phyloP scores from a whole-genome alignment of 2,888 invertebrate species.

The Drosophila percnosoma region DNA sequence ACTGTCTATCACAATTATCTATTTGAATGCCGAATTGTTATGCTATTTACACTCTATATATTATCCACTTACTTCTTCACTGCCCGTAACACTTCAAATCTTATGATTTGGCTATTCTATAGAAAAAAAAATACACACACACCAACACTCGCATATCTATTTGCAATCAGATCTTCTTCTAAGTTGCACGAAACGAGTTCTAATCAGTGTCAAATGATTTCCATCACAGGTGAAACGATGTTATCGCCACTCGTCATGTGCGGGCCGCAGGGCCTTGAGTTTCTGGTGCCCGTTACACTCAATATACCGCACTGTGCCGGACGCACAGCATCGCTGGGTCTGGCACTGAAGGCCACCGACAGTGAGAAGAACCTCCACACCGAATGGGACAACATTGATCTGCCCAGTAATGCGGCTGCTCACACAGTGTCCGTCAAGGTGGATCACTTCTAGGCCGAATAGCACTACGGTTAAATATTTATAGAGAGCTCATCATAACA shows the following conservation, averaged over 20 bases:
- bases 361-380: constrained; percentile 93
- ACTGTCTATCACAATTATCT: not conserved
- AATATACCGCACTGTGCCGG: constrained; percentile 95
- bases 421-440: constrained; percentile 96
- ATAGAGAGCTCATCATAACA: constrained; percentile 23
- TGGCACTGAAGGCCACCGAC: constrained; percentile 92
- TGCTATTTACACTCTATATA: constrained; percentile 9
- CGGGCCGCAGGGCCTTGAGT: constrained; percentile 96
- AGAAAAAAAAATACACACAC: constrained; percentile 25
- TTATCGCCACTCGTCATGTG: constrained; percentile 98
- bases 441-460: constrained; percentile 90
- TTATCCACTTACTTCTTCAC: constrained; percentile 5
- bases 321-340: constrained; percentile 90
- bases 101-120: constrained; percentile 9
- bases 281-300: constrained; percentile 94
- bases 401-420: constrained; percentile 93
- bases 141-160: constrained; percentile 36
- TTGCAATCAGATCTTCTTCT: constrained; percentile 9
- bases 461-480: constrained; percentile 38
- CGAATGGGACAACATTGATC: constrained; percentile 93
- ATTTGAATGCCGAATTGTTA: constrained; percentile 2
- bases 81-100: constrained; percentile 25
- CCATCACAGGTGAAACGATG: constrained; percentile 93
- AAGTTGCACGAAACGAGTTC: not conserved
- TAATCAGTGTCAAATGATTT: constrained; percentile 16